These are phyloP conservation scores for Ruditapes philippinarum DNA, from an alignment of 1,140 invertebrate species.

Conservation along the genomic window DNA sequence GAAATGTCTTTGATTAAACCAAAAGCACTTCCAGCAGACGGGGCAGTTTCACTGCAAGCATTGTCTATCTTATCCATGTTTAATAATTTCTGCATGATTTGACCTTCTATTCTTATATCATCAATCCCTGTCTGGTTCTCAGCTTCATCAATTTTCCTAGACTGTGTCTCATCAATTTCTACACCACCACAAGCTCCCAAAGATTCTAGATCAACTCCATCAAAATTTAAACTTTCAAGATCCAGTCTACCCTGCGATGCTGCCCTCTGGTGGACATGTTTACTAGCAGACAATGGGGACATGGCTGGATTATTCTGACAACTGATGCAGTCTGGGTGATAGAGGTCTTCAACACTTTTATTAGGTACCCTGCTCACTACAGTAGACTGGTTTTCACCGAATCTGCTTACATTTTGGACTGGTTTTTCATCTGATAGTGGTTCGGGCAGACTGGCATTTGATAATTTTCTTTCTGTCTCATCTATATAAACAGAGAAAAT, in stretches of 20 bases:
- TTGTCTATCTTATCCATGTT: conserved; percentile 59
- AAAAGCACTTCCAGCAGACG: conserved; percentile 60
- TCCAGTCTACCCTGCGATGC: conserved; percentile 29
- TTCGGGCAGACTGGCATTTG: conserved; percentile 25
- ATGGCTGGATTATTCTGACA: conserved; percentile 33
- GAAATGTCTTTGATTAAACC: conserved; percentile 77
- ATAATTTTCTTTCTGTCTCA: conserved; percentile 28
- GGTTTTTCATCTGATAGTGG: neutral
- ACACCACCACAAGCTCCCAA: conserved; percentile 57
- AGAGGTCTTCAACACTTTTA: conserved; percentile 67
- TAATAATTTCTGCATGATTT: conserved; percentile 61
- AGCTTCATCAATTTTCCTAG: conserved; percentile 24
- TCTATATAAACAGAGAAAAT: conserved; percentile 36
- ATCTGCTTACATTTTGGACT: conserved; percentile 37
- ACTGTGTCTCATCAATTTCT: neutral
- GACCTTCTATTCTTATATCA: conserved; percentile 56
- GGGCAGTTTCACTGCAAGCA: neutral
- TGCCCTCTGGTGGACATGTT: conserved; percentile 20
- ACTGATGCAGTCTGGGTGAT: conserved; percentile 55
- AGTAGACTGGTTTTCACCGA: conserved; percentile 62
- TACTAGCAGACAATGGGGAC: conserved; percentile 33
- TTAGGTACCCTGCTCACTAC: conserved; percentile 65
- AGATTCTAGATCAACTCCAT: conserved; percentile 32
- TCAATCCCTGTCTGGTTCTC: conserved; percentile 33
- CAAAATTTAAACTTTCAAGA: neutral